Evolutionary conservation across 2,113 vertebrate genomes (phyloP), one percentile per base, ranked within the genome.

Genomic region (Onychostruthus taczanowskii): DNA sequence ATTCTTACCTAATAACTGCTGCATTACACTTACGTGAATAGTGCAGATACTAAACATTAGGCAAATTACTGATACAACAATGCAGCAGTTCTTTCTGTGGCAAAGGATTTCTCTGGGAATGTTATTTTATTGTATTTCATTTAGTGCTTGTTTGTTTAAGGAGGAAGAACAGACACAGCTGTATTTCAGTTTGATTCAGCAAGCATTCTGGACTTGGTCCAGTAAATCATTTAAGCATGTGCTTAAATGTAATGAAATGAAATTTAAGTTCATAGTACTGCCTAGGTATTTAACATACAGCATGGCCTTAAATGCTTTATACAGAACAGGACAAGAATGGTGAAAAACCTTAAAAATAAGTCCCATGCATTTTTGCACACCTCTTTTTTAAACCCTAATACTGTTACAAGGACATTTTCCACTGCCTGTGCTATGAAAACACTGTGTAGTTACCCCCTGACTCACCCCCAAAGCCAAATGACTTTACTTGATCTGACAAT

Each of bases 91-190:
- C 76, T 95, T 94, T 92, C 81, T 83, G 55, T 35, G 33, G 74
- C n/a, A 68, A 63, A 86, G 58, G 44, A 93, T 87, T 96, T 95
- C 84, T 95, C 95, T 96, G 92, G 74, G 92, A 96, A 96, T 96
- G 94, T 94, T 95, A 91, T 96, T 96, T 96, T 90, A 96, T 94
- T 95, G 84, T 94, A 91, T 95, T 96, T 93, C 77, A 89, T 93
- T 96, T 94, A 87, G 55, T 83, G 27, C 77, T 92, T 94, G 80
- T 95, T 97, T 96, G 66, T 87, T 96, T 96, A 96, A 94, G 77
- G 39, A 70, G 46, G 66, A 93, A 62, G 76, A 89, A 90, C 52
- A 94, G 96, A 81, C 88, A 68, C 81, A 56, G 37, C 85, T 93
- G 61, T 92, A 94, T 94, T 96, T 92, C 82, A 90, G 67, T 85